Evolutionary conservation across 2,113 vertebrate genomes (phyloP).

Genomic region (Fregata magnificens): DNA sequence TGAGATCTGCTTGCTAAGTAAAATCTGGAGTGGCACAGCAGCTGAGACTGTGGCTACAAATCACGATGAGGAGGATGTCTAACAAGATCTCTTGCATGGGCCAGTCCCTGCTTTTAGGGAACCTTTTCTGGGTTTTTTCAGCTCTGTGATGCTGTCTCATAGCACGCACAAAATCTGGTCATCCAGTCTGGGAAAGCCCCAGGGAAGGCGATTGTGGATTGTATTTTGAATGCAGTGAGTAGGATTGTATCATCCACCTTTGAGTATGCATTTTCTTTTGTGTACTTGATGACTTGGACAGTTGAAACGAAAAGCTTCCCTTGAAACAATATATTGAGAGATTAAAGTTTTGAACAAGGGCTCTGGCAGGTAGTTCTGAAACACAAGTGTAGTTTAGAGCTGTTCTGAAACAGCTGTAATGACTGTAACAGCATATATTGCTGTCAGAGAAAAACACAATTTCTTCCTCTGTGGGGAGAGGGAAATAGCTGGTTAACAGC

Average conservation of each 20-base stretch:
- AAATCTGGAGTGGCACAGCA: not conserved
- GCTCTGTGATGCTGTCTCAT: not conserved
- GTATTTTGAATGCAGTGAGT: not conserved
- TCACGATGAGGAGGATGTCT: not conserved
- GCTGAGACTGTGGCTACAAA: not conserved
- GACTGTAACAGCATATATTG: not conserved
- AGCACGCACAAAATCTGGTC: not conserved
- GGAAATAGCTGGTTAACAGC: conserved; percentile 34
- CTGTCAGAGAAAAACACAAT: conserved; percentile 8
- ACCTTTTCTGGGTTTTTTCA: not conserved
- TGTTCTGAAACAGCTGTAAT: conserved; percentile 25
- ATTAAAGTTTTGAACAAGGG: conserved; percentile 15
- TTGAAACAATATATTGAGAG: conserved; percentile 9
- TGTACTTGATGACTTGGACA: not conserved
- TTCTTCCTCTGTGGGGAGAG: conserved; percentile 3
- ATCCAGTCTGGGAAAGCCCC: not conserved
- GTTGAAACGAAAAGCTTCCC: conserved; percentile 17
- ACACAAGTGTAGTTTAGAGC: not conserved
- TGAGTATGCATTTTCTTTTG: not conserved
- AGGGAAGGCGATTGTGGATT: not conserved
- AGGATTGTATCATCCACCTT: not conserved
- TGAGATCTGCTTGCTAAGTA: not conserved
- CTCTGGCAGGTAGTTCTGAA: conserved; percentile 29
- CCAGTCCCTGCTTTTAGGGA: not conserved
- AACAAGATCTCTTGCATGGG: not conserved